Evolutionary conservation across 2,113 vertebrate species (phyloP), one percentile per base, ranked within the genome.

Genomic region (Scartelaos histophorus): DNA sequence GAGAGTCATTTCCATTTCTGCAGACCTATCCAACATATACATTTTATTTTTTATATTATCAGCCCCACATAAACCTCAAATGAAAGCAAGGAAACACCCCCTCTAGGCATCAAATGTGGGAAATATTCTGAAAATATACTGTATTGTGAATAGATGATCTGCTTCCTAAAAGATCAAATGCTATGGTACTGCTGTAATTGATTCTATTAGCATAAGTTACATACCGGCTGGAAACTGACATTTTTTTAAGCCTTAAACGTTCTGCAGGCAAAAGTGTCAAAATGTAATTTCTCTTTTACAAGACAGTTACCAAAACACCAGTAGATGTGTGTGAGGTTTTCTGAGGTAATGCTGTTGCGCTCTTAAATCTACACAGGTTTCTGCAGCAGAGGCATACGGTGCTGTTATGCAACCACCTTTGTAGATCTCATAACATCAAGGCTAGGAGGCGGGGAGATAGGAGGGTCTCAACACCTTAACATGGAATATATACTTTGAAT

Each of bases 301-400:
- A 53, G 5, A 53, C 19, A 77, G 58, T 47, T 53, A 0, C n/a
- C n/a, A 62, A 24, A 29, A 46, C 54, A 13, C 53, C 66, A 66
- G 68, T 58, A 24, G 60, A 58, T 34, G 45, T 47, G 7, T 19
- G 51, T n/a, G 38, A 43, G 71, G 67, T 21, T 82, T 82, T 68
- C 74, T 80, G 80, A 82, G 82, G 71, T 71, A 73, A 81, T 65
- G 49, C 57, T 69, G 47, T 67, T 35, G 74, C 70, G 73, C 64
- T 69, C 21, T 64, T 78, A 0, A 75, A 73, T 76, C 67, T 54
- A 67, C 45, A 53, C 29, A 54, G 61, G 70, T 35, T 69, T 60
- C 25, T 47, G 69, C 53, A 66, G 34, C 45, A 29, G 17, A 72
- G 47, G 68, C 67, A 61, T 51, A 71, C 57, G 75, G 61, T 24